Base-by-base conservation (phyloP, 2,113 vertebrate species). In the Vimba vimba region DNA sequence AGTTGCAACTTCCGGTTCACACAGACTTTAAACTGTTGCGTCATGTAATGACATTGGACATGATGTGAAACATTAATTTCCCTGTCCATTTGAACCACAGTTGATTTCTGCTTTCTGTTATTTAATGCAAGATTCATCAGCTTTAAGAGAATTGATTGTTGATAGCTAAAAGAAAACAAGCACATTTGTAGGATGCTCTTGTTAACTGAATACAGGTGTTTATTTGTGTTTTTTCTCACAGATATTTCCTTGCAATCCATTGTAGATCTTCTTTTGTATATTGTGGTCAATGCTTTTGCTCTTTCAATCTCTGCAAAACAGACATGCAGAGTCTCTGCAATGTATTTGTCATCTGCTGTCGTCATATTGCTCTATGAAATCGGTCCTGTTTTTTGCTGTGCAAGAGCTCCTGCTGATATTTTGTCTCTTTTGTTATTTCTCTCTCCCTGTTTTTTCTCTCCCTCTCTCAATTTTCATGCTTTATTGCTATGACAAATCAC, bases 401-500 rank as follows among this genome's bases (percentile, higher is more conserved):
- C 21, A 73, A 73, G 36, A 73, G 36, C 69, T 73, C 21, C 68
- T 43, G 19, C 68, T 71, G 68, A 71, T 73, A n/a, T 43, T 73
- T 73, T 68, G 64, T 73, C 69, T 71, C 36, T 39, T 71, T 43
- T 73, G 69, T n/a, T 10, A 43, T 71, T 19, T 73, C 17, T 36
- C 30, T 69, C 66, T 68, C 11, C 5, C 15, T 36, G 7, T 21
- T 30, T 69, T 36, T 21, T 33, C 2, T 68, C 30, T 21, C 27
- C 2, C 19, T 43, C 36, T 23, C 36, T 43, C 69, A 73, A 73
- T 43, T n/a, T 71, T n/a, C 7, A 0, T 25, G 73, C 43, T 47
- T 75, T 47, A 75, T 74, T 25, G 43, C 43, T 15, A 75, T 25
- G n/a, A 50, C 73, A 75, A 47, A 75, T 75, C 73, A 75, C 43